Evolutionary conservation across 2,888 invertebrate species (phyloP).

Genomic region (Entomobrya proxima): DNA sequence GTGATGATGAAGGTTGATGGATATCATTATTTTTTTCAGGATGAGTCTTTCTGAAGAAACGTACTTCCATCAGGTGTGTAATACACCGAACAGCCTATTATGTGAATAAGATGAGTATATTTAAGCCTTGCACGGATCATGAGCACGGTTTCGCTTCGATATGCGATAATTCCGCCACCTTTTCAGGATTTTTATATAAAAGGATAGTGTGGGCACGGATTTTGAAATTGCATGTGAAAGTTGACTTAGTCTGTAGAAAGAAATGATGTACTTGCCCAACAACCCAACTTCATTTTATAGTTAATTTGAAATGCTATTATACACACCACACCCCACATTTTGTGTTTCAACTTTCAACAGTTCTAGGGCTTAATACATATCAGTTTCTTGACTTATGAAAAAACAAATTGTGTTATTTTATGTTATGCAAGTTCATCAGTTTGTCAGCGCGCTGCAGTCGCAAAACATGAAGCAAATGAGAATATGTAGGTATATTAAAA

Average conservation of each 20-base stretch:
- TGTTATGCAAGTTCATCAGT: too few species aligned
- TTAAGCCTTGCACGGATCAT: not conserved
- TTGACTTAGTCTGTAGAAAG: not conserved
- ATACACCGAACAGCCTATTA: not conserved
- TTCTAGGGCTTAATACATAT: too few species aligned
- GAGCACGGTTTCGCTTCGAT: not conserved
- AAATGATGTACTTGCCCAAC: not conserved
- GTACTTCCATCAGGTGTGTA: not conserved
- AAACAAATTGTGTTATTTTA: too few species aligned
- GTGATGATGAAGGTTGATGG: constrained; percentile 42
- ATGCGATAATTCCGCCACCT: not conserved
- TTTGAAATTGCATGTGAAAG: not conserved
- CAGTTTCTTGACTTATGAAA: too few species aligned
- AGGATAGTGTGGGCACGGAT: not conserved
- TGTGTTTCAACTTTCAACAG: too few species aligned
- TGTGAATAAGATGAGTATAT: too few species aligned
- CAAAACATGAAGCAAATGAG: too few species aligned
- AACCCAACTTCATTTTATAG: too few species aligned
- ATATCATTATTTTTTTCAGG: constrained; percentile 33
- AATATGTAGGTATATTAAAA: too few species aligned
- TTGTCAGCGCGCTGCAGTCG: too few species aligned
- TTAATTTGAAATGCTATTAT: not conserved
- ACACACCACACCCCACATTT: not conserved
- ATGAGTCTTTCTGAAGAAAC: not conserved
- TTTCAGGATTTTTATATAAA: not conserved